These are phyloP conservation scores for Clarias pachynema DNA, from an alignment of 2,797 vertebrate species.

Conservation along the genomic window DNA sequence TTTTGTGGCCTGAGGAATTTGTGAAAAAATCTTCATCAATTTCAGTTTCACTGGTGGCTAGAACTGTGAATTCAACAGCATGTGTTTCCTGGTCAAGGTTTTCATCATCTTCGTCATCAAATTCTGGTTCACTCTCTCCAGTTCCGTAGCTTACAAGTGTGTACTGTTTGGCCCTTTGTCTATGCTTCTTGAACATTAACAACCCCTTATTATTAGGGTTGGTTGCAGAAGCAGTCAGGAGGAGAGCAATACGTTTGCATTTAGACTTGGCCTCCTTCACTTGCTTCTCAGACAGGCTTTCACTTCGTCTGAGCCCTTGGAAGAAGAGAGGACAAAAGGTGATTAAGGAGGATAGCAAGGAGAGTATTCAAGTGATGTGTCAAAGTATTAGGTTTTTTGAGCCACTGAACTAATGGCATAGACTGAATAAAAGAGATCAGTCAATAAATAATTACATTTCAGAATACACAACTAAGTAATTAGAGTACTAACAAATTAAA, in stretches of 20 bases:
- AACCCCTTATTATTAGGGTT: slow-evolving; percentile 96
- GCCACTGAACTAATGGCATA: not conserved
- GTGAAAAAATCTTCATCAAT: slow-evolving; percentile 83
- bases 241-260: slow-evolving; percentile 97
- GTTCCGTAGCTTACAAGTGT: slow-evolving; percentile 99
- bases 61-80: slow-evolving; percentile 81
- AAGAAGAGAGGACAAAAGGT: slow-evolving; percentile 36
- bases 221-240: slow-evolving; percentile 87
- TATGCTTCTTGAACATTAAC: slow-evolving; percentile 98
- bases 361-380: slow-evolving; percentile 27
- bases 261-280: slow-evolving; percentile 98
- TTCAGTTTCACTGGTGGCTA: slow-evolving; percentile 81
- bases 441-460: not conserved
- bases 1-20: slow-evolving; percentile 74
- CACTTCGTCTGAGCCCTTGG: slow-evolving; percentile 90
- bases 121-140: slow-evolving; percentile 84
- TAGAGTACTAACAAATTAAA: not conserved
- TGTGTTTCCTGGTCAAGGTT: slow-evolving; percentile 68
- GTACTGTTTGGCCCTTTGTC: slow-evolving; percentile 91
- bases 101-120: slow-evolving; percentile 71
- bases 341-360: slow-evolving; percentile 8
- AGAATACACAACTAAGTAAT: not conserved
- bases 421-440: not conserved
- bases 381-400: not conserved
- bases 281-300: slow-evolving; percentile 96